Conservation (phyloP, 2,797 vertebrate genomes). For the Aeoliscus strigatus region DNA sequence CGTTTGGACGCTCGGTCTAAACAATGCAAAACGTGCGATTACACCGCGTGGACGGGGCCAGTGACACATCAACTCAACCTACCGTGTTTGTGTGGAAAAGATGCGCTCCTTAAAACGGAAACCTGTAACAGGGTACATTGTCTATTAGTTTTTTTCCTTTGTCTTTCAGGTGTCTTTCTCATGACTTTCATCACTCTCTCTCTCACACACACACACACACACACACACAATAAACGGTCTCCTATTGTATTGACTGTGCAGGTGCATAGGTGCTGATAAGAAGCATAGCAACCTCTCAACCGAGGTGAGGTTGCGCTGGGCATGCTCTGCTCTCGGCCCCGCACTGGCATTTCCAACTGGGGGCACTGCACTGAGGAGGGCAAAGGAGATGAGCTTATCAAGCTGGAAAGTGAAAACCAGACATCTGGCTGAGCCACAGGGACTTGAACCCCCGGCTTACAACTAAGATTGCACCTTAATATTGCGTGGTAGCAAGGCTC, state of each 20-base stretch:
- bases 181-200: too few relatives aligned
- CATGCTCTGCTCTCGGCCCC: conserved; percentile 52
- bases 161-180: conserved; percentile 6
- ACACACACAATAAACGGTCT: conserved; percentile 31
- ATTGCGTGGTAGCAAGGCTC: conserved; percentile 30
- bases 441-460: conserved; percentile 39
- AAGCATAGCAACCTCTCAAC: conserved; percentile 52
- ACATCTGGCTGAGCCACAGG: conserved; percentile 37
- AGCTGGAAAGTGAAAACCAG: conserved; percentile 37
- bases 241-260: conserved; percentile 62
- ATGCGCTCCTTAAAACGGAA: conserved; percentile 3
- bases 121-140: conserved; percentile 1
- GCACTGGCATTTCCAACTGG: conserved; percentile 67
- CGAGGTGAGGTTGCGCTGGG: conserved; percentile 47
- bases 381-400: conserved; percentile 60
- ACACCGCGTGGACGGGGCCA: too few relatives aligned
- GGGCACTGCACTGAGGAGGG: conserved; percentile 28
- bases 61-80: conserved; percentile 12
- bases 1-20: too few relatives aligned
- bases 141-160: conserved; percentile 3
- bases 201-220: conserved; percentile 21
- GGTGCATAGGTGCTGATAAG: conserved; percentile 75
- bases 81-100: conserved; percentile 3
- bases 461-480: conserved; percentile 17
- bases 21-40: too few relatives aligned